Evolutionary conservation across 2,888 invertebrate species (phyloP), one percentile per base, ranked within the genome.

Genomic region (Brenthis daphne): DNA sequence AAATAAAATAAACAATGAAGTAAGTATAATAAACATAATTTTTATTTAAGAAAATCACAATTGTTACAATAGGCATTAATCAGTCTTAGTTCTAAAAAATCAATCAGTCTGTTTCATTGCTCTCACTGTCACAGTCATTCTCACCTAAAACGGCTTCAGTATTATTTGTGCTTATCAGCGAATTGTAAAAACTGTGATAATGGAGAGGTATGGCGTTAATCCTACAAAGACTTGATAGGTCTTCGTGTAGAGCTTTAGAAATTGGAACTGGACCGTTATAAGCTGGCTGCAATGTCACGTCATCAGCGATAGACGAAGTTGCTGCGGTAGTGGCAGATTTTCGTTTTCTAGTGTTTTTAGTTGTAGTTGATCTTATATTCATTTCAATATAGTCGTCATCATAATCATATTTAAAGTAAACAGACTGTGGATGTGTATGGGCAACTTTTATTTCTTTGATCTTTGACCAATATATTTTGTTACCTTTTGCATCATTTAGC

Each of bases 191-290:
- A 33, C 29, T 51, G 48, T 33, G 55, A 43, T 64, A 64, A 55
- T 64, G 37, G 16, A 37, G 54, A 33, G 64, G 64, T 64, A 64
- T 64, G 54, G 64, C 64, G 47, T 64, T 55, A 55, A 55, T 55
- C 20, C 47, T 47, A 64, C 64, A 64, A 20, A 61, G 16, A 61
- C 51, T 51, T 33, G 20, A 8, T 50, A 61, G 37, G 33, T 61
- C 61, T 29, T 51, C 53, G n/a, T 29, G 51, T 24, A 58, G 58
- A 58, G 58, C 58, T 53, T 61, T 51, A 33, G 61, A 37, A 64
- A 64, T 47, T 20, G 64, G 64, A 43, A 64, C 37, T 64, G 55
- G 55, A 51, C 53, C 33, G 37, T 29, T 63, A 63, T 63, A 63
- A 14, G 51, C 50, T 37, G 33, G 33, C 33, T 37, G 33, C 33